Evolutionary conservation across 2,113 vertebrate species (phyloP).

Genomic region (Chionodraco myersi): DNA sequence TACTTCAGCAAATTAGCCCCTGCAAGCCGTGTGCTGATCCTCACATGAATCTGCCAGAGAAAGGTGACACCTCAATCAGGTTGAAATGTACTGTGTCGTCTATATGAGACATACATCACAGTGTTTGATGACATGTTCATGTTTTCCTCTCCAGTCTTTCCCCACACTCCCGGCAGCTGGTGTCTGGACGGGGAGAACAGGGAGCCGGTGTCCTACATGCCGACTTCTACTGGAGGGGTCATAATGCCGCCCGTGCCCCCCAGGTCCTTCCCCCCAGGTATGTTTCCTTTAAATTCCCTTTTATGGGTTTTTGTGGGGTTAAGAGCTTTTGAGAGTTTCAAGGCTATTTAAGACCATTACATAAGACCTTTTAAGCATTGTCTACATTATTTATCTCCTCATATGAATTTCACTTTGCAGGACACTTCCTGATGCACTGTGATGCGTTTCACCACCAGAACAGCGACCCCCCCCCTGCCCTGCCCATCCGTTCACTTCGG

Average conservation of each 20-base stretch:
- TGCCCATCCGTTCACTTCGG: slow-evolving; percentile 92
- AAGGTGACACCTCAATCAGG: slow-evolving; percentile 83
- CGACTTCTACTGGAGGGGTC: slow-evolving; percentile 86
- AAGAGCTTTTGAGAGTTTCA: not conserved
- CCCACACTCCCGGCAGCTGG: slow-evolving; percentile 91
- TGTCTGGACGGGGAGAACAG: slow-evolving; percentile 92
- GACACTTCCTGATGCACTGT: slow-evolving; percentile 95
- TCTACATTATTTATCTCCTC: not conserved
- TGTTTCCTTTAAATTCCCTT: not conserved
- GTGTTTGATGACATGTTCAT: slow-evolving; percentile 10
- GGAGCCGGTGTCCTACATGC: slow-evolving; percentile 91
- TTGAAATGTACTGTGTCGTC: not conserved
- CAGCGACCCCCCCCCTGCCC: slow-evolving; percentile 90
- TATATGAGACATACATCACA: not conserved
- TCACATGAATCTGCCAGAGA: slow-evolving; percentile 93
- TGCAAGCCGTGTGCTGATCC: slow-evolving; percentile 96
- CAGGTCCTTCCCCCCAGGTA: slow-evolving; percentile 91
- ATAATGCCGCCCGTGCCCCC: slow-evolving; percentile 90
- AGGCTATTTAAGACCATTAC: not conserved
- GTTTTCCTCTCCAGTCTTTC: slow-evolving; percentile 82
- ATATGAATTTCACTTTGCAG: slow-evolving; percentile 71
- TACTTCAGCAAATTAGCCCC: slow-evolving; percentile 95
- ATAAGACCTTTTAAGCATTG: not conserved
- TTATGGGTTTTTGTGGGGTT: not conserved
- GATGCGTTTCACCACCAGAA: slow-evolving; percentile 95